phyloP scores from a whole-genome alignment of 2,113 vertebrate species.

The Neolamprologus caudopunctatus region DNA sequence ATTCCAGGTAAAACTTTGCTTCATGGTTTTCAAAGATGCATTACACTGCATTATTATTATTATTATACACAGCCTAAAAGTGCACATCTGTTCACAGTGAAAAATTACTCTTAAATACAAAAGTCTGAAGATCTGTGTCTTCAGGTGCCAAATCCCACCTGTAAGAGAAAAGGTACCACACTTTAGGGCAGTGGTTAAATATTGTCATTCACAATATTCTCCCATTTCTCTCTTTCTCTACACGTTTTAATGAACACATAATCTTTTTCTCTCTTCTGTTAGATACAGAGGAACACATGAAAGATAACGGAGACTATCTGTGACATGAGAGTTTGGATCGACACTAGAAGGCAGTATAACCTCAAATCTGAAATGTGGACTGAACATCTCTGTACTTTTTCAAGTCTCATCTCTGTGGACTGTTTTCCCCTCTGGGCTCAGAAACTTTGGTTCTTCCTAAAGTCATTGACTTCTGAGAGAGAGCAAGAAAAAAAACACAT shows the following conservation, averaged over 20 bases:
- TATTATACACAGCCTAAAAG: not conserved
- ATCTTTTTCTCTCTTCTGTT: not conserved
- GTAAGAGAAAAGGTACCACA: not conserved
- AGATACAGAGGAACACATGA: not conserved
- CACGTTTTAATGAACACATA: not conserved
- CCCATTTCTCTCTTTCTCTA: not conserved
- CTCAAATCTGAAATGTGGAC: not conserved
- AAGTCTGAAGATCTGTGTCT: not conserved
- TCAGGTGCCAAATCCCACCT: not conserved
- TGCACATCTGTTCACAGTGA: not conserved
- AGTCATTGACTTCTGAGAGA: not conserved
- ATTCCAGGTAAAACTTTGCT: not conserved
- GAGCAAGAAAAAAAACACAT: not conserved
- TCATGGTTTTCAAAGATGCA: not conserved
- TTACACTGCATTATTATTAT: not conserved
- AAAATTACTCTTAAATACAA: not conserved
- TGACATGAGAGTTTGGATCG: not conserved
- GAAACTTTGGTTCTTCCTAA: not conserved
- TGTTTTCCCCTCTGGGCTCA: not conserved
- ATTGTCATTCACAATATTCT: not conserved
- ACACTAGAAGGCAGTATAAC: conserved; percentile 8
- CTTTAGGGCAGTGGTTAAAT: not conserved
- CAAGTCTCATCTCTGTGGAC: not conserved
- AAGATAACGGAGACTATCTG: not conserved
- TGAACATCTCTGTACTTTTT: not conserved